These are phyloP conservation scores for Aradophagus sp. DNA, from an alignment of 1,140 invertebrate genomes.

Conservation along the genomic window DNA sequence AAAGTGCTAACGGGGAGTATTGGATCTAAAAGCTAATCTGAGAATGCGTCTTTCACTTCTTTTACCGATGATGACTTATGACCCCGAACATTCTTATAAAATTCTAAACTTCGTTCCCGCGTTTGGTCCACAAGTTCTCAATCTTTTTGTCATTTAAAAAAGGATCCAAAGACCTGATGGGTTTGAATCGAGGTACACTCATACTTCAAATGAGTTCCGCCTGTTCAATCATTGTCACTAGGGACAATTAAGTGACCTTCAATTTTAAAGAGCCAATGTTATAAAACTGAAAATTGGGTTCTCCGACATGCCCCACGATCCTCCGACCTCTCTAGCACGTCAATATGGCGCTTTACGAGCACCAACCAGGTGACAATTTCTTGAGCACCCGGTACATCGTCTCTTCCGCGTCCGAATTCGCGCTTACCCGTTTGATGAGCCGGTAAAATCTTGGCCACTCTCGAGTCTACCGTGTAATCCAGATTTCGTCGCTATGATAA, in stretches of 20 bases:
- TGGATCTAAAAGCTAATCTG: neutral
- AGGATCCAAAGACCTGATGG: too few species aligned
- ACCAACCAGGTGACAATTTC: conserved; percentile 6
- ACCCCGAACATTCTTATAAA: too few species aligned
- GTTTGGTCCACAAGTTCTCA: too few species aligned
- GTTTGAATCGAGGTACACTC: too few species aligned
- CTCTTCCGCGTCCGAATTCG: conserved; percentile 36
- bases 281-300: neutral
- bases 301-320: neutral
- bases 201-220: too few species aligned
- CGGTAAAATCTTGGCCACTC: conserved; percentile 56
- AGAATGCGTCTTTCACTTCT: too few species aligned
- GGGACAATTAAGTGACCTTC: too few species aligned
- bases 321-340: neutral
- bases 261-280: neutral
- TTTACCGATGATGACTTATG: too few species aligned
- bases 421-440: conserved; percentile 58
- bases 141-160: too few species aligned
- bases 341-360: conserved; percentile 17
- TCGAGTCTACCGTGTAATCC: conserved; percentile 57
- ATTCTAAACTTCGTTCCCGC: too few species aligned
- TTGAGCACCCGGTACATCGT: conserved; percentile 19
- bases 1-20: neutral
- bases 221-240: too few species aligned
- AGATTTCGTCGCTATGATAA: too few species aligned